Evolutionary conservation across 2,888 invertebrate species (phyloP).

Genomic region (Ligdia adustata): DNA sequence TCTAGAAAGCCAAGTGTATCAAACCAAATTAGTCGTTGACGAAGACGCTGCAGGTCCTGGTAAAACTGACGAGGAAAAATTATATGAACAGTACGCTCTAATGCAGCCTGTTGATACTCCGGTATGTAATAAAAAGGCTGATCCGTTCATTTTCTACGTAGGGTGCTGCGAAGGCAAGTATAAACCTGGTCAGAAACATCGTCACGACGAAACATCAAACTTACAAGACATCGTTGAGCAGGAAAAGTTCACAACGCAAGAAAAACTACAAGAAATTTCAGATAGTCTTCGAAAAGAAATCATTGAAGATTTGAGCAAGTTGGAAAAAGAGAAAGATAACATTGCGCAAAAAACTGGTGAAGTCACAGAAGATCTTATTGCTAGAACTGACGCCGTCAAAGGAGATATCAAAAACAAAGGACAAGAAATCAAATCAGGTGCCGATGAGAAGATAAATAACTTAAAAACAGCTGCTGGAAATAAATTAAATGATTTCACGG

Average conservation of each 20-base stretch:
- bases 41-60: conserved; percentile 56
- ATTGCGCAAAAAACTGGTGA: conserved; percentile 59
- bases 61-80: conserved; percentile 55
- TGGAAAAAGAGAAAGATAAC: conserved; percentile 66
- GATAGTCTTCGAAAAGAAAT: conserved; percentile 56
- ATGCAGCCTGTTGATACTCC: conserved; percentile 79
- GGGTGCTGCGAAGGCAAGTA: conserved; percentile 69
- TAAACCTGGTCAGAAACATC: conserved; percentile 65
- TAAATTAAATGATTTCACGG: conserved; percentile 52
- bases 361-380: conserved; percentile 53
- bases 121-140: conserved; percentile 50
- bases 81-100: conserved; percentile 70
- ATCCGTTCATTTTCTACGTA: conserved; percentile 70
- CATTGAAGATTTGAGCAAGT: conserved; percentile 58
- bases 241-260: conserved; percentile 68
- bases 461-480: conserved; percentile 47
- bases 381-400: conserved; percentile 51
- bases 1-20: conserved; percentile 60
- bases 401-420: conserved; percentile 51
- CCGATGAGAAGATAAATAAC: conserved; percentile 51
- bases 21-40: conserved; percentile 73
- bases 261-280: conserved; percentile 60
- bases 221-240: conserved; percentile 73
- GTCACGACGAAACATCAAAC: conserved; percentile 74
- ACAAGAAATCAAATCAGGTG: conserved; percentile 49